A percentile compares a stretch with the other conserved stretches of the same genome.
phyloP scores from a whole-genome alignment of 1,140 invertebrate species.

The Macrobrachium nipponense region DNA sequence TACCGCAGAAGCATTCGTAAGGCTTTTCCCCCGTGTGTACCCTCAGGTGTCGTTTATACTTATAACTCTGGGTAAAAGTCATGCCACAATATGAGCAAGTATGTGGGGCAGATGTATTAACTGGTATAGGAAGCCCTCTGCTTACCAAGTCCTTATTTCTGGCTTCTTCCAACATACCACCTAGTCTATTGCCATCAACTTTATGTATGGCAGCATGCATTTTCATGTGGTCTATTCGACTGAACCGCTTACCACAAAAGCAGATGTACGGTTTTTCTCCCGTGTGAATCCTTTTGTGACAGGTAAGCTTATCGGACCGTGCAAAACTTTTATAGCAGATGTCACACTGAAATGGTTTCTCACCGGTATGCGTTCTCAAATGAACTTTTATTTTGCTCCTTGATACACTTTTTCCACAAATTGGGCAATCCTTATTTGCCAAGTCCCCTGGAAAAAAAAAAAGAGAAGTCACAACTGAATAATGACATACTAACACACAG shows the following conservation, averaged over 20 bases:
- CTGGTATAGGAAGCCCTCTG: background rate
- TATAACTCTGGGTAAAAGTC: constrained; percentile 23
- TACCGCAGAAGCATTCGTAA: constrained; percentile 19
- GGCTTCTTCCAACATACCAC: constrained; percentile 1
- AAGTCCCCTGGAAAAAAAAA: background rate
- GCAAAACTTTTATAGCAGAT: constrained; percentile 24
- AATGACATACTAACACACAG: background rate
- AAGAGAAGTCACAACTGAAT: background rate
- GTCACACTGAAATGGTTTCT: constrained; percentile 20
- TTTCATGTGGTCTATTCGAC: constrained; percentile 29
- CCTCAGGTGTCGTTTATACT: constrained; percentile 14
- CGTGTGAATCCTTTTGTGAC: constrained; percentile 27
- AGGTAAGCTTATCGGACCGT: constrained; percentile 26
- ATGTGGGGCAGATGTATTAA: background rate
- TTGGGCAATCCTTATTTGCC: constrained; percentile 1
- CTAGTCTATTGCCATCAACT: background rate
- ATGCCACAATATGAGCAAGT: constrained; percentile 1
- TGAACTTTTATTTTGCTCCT: constrained; percentile 28
- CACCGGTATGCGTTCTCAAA: constrained; percentile 33
- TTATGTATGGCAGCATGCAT: constrained; percentile 26
- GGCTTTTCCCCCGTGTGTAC: constrained; percentile 19
- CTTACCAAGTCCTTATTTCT: background rate
- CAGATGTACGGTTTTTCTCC: constrained; percentile 35
- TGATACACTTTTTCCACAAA: constrained; percentile 1
- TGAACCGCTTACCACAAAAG: constrained; percentile 38